Evolutionary conservation across 2,888 invertebrate genomes (phyloP), one percentile per base, ranked within the genome.

Genomic region (Himalopsyche anomala): DNA sequence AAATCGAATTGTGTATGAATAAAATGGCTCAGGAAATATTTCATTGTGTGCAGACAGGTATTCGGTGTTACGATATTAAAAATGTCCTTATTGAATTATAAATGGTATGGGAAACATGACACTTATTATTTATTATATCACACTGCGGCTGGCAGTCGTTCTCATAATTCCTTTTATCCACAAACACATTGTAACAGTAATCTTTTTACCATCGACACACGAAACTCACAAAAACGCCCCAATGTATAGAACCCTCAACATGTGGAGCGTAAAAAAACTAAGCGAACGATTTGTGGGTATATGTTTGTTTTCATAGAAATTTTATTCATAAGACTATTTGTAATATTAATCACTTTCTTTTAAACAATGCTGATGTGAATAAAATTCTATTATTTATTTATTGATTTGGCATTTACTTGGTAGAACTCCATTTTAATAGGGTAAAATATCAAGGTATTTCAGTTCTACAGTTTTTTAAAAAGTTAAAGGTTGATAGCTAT

Each of bases 81-180:
- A 62, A 62, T 62, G 62, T 62, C 62, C 62, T 62, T 62, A 62
- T 62, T 62, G 62, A 62, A 62, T 62, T 62, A 62, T 62, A 62
- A 62, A 62, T 62, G 19, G 62, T 62, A 62, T 62, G 62, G 62
- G 62, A 62, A 62, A 62, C 62, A 62, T 62, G 62, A 62, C 62
- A 62, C 62, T 62, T 62, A 62, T 62, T 62, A 62, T 62, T 62
- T 62, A 62, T 62, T 19, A 62, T 62, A 62, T 62, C 28, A 62
- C 19, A 62, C 8, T 19, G 62, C 62, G 62, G 19, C 62, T 62
- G 62, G 62, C 62, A 62, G 62, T 62, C 62, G 62, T 8, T 62
- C 62, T 62, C 62, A 62, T 62, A 62, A 62, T 62, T 62, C 62
- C 62, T 62, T 62, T 62, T 62, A 62, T 62, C 62, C 62, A 62